Evolutionary conservation across 2,888 invertebrate genomes (phyloP), one percentile per base, ranked within the genome.

Genomic region (Clitarchus hookeri): DNA sequence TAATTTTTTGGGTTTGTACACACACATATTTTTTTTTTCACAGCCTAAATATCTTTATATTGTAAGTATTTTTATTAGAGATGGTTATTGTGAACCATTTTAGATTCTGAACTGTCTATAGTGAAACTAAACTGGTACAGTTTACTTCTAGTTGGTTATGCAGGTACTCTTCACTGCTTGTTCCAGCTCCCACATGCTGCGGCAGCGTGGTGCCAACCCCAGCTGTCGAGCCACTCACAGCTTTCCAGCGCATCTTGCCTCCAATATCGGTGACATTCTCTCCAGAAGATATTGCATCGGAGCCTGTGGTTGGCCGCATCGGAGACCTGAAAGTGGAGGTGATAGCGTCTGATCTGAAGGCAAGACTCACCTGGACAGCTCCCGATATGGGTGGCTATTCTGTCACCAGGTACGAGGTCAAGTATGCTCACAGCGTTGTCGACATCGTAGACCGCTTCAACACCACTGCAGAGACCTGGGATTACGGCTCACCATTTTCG

Each of bases 291-390:
- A 87, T 89, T 6, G 89, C 91, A 0, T 90, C 90, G 83, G 89
- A 90, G 84, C 89, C 90, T 78, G 90, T 92, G 9, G 92, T 92
- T 0, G 93, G 93, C 4, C 90, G 93, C 44, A 93, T 94, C 77
- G 93, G 93, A 0, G 94, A 95, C 90, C 90, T 95, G 23, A 90
- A 91, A 84, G 93, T 92, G 0, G 91, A 92, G 36, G 90, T 93
- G 0, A 89, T 92, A 25, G 90, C 91, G 0, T 91, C 92, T 48
- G 92, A 92, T 88, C 92, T 92, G 77, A 93, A 93, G 87, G 91
- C 93, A 1, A 91, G 92, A 23, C 90, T 95, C 13, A 91, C 91
- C 0, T 94, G 94, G 94, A 94, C 94, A 0, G 93, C 94, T 6
- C 94, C 94, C 0, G 94, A 93, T 88, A 92, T 93, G 92, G 93